Percentiles rank a stretch among this genome's conserved stretches.
Conservation (phyloP, 1,140 invertebrate species). For the Drosophila grimshawi region DNA sequence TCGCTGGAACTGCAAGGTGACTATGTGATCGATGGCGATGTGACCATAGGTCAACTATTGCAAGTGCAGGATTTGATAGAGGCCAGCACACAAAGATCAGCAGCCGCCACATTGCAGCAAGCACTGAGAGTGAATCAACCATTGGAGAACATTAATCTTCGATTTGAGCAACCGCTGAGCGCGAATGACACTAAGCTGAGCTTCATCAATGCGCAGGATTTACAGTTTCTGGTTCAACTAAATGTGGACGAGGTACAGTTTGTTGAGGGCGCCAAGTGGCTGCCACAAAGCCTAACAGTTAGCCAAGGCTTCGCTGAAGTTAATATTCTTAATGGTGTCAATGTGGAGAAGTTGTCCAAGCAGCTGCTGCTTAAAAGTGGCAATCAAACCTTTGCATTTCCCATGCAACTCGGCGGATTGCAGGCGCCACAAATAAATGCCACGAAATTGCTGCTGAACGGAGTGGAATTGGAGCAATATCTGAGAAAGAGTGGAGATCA, state of each 20-base stretch:
- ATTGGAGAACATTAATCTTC: constrained; percentile 73
- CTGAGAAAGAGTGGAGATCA: constrained; percentile 42
- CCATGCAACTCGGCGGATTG: constrained; percentile 53
- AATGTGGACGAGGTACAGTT: constrained; percentile 69
- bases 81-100: constrained; percentile 30
- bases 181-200: constrained; percentile 65
- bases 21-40: constrained; percentile 82
- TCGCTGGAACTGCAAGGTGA: constrained; percentile 77
- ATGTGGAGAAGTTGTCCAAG: constrained; percentile 74
- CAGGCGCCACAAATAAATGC: constrained; percentile 34
- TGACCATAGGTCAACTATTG: constrained; percentile 74
- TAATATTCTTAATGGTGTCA: constrained; percentile 84
- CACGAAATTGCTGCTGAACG: constrained; percentile 39
- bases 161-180: constrained; percentile 80
- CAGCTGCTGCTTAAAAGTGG: constrained; percentile 74
- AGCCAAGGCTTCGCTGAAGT: constrained; percentile 67
- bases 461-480: constrained; percentile 32
- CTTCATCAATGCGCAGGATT: constrained; percentile 66
- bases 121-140: constrained; percentile 49
- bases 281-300: constrained; percentile 68
- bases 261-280: constrained; percentile 59
- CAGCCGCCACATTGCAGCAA: constrained; percentile 47
- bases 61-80: constrained; percentile 71
- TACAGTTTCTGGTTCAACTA: constrained; percentile 67
- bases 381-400: constrained; percentile 81